phyloP scores from a whole-genome alignment of 2,797 vertebrate genomes.

The Schizopygopsis malacanthus region DNA sequence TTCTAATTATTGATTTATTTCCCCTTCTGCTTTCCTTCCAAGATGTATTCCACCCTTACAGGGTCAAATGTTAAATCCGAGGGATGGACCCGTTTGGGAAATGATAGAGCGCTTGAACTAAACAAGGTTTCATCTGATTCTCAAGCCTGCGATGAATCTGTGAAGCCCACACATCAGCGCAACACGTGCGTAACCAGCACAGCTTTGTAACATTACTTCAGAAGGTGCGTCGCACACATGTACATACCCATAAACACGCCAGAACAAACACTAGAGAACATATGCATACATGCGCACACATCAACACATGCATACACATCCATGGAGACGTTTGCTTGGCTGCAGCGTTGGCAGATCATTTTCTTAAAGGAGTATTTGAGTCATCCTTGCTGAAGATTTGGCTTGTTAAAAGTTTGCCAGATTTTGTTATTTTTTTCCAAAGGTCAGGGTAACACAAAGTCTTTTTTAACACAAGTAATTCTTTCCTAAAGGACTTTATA shows the following conservation, averaged over 20 bases:
- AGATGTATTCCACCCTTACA: slow-evolving; percentile 27
- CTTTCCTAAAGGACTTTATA: neutral
- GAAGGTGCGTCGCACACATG: neutral
- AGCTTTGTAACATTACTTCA: slow-evolving; percentile 32
- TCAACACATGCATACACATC: slow-evolving; percentile 36
- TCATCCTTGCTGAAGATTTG: slow-evolving; percentile 27
- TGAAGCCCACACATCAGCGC: slow-evolving; percentile 46
- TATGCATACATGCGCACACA: slow-evolving; percentile 16
- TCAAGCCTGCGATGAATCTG: slow-evolving; percentile 34
- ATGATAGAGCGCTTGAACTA: slow-evolving; percentile 17
- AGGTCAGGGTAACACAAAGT: slow-evolving; percentile 7
- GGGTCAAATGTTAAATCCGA: slow-evolving; percentile 44
- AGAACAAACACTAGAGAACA: neutral
- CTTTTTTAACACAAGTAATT: neutral
- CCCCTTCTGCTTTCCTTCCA: slow-evolving; percentile 16
- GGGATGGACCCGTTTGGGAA: slow-evolving; percentile 36
- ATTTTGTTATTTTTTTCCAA: neutral
- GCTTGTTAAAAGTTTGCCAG: slow-evolving; percentile 6
- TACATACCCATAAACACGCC: slow-evolving; percentile 21
- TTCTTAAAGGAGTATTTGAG: slow-evolving; percentile 12
- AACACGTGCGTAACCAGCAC: slow-evolving; percentile 20
- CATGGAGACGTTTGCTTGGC: neutral
- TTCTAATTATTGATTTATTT: slow-evolving; percentile 36
- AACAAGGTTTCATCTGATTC: slow-evolving; percentile 14
- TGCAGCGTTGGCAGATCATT: slow-evolving; percentile 25